Evolutionary conservation across 2,113 vertebrate species (phyloP), one percentile per base, ranked within the genome.

Genomic region (Microcebus ravelobensis): DNA sequence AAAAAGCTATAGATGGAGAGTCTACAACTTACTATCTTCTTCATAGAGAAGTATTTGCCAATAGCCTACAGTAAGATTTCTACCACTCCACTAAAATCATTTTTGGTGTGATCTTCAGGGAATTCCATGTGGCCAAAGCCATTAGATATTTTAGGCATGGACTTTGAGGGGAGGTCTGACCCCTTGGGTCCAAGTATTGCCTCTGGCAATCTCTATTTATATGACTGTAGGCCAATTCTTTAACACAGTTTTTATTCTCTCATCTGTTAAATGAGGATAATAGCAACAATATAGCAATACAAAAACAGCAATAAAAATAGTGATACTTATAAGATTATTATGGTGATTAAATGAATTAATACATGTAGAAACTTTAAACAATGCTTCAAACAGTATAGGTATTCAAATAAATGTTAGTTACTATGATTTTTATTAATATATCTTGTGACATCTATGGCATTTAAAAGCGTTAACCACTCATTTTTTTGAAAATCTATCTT

Each of bases 351-450:
- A 31, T 73, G 21, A 95, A 48, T 88, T 91, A 74, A n/a, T 59
- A 45, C 39, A 80, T 50, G 15, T 52, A 42, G 52, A 83, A 65
- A 52, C 52, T 70, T 86, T 74, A 93, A 74, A 71, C 55, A n/a
- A n/a, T 83, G 21, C 81, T 88, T 91, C 31, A 14, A 90, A 50
- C 20, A 90, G 59, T 61, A 6, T 50, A 85, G 27, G 1, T 57
- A 76, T 85, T 94, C n/a, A 76, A 70, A 70, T 89, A 50, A 84
- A 65, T 68, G 31, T 94, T 91, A 36, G 23, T 82, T 67, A 80
- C 70, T 59, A 80, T 77, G 23, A 65, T 70, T 91, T 82, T 70
- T 57, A 65, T 91, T 68, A 70, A 21, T 57, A 57, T 21, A 13
- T 92, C 67, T 85, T 70, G 1, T 76, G 59, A 89, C 6, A 65